Evolutionary conservation across 2,888 invertebrate genomes (phyloP).

Genomic region (Limnephilus marmoratus): DNA sequence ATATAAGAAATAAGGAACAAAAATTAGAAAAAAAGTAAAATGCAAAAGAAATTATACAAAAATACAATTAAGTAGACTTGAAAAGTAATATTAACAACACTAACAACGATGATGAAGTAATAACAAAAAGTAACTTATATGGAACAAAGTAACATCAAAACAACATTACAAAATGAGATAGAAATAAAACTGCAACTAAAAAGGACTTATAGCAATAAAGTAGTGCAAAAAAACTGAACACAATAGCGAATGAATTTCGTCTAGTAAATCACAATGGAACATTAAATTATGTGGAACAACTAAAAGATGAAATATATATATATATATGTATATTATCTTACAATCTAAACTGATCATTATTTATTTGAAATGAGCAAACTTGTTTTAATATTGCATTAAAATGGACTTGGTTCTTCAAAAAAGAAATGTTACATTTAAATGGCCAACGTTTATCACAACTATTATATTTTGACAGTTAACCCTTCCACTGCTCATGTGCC

Average conservation of each 20-base stretch:
- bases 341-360: not conserved
- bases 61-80: not conserved
- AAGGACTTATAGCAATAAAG: not conserved
- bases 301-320: not conserved
- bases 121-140: not conserved
- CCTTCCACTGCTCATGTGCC: not conserved
- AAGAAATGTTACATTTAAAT: slow-evolving; percentile 3
- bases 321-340: not conserved
- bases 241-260: not conserved
- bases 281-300: not conserved
- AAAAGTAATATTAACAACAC: not conserved
- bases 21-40: not conserved
- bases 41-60: not conserved
- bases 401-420: not conserved
- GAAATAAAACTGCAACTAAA: not conserved
- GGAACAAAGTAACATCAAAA: not conserved
- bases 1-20: not conserved
- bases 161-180: not conserved
- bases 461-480: not conserved
- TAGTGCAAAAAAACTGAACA: not conserved
- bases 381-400: slow-evolving; percentile 6
- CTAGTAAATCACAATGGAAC: not conserved
- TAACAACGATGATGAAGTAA: not conserved
- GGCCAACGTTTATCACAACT: not conserved
- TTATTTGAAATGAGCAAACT: slow-evolving; percentile 2